phyloP scores from a whole-genome alignment of 2,113 vertebrate species.

The Nicator chloris region DNA sequence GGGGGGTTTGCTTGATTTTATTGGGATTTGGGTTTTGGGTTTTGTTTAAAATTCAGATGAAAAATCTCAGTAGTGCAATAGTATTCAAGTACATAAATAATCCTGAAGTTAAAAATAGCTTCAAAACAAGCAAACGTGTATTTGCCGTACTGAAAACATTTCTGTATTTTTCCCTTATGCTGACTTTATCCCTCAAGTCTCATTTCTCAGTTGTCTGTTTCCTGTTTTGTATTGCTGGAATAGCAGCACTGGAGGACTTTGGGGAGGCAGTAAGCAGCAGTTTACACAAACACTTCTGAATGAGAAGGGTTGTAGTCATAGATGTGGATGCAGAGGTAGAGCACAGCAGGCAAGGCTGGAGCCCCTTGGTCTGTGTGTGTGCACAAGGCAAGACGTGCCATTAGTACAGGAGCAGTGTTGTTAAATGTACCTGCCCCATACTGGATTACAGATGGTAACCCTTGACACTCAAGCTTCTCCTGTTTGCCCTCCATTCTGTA shows the following conservation, averaged over 20 bases:
- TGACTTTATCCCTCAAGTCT: neutral
- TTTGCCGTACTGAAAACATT: neutral
- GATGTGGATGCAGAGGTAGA: neutral
- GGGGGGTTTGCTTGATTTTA: neutral
- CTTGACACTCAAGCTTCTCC: neutral
- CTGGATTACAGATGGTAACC: neutral
- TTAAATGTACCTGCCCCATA: neutral
- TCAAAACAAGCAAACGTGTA: neutral
- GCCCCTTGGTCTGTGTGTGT: neutral
- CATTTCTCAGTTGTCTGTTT: neutral
- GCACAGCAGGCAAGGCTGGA: neutral
- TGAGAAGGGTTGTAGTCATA: neutral
- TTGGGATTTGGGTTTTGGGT: neutral
- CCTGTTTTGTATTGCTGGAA: neutral
- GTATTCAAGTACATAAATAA: neutral
- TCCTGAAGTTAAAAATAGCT: neutral
- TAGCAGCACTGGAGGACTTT: neutral
- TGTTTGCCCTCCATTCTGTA: neutral
- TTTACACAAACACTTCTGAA: neutral
- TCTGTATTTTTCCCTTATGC: neutral
- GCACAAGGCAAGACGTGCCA: neutral
- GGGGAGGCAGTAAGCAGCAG: neutral
- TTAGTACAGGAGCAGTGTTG: neutral
- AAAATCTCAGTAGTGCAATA: neutral
- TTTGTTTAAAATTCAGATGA: neutral